These are phyloP conservation scores for Cheirogaleus medius DNA, from an alignment of 2,113 vertebrate genomes.

Conservation along the genomic window DNA sequence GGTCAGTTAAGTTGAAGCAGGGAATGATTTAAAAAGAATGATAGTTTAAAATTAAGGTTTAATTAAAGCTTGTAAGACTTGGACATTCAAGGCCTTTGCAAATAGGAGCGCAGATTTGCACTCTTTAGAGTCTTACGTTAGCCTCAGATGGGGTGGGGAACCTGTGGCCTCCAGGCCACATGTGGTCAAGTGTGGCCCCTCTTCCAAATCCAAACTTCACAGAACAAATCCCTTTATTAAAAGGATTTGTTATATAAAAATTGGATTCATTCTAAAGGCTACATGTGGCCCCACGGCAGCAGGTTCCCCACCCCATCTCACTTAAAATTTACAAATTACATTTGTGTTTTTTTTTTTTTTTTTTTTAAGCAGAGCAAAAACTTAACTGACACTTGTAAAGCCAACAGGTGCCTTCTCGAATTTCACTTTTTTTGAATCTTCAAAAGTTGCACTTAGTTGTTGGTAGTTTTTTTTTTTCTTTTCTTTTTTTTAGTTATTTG, in stretches of 20 bases:
- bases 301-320: too few relatives aligned
- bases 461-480: neutral
- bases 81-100: neutral
- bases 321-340: neutral
- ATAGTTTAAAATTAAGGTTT: slow-evolving; percentile 42
- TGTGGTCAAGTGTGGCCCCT: too few relatives aligned
- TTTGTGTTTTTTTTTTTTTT: neutral
- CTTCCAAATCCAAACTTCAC: too few relatives aligned
- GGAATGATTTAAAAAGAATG: neutral
- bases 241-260: too few relatives aligned
- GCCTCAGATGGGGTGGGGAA: neutral
- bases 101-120: neutral
- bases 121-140: neutral
- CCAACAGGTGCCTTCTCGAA: slow-evolving; percentile 16
- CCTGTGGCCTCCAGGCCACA: too few relatives aligned
- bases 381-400: neutral
- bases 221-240: too few relatives aligned
- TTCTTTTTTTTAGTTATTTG: neutral
- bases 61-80: neutral
- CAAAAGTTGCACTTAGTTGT: slow-evolving; percentile 23
- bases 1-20: slow-evolving; percentile 41
- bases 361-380: neutral
- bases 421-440: neutral
- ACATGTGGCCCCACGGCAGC: too few relatives aligned
- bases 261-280: too few relatives aligned